These are phyloP conservation scores for Helleia helle DNA, from an alignment of 2,888 invertebrate genomes.

Conservation along the genomic window DNA sequence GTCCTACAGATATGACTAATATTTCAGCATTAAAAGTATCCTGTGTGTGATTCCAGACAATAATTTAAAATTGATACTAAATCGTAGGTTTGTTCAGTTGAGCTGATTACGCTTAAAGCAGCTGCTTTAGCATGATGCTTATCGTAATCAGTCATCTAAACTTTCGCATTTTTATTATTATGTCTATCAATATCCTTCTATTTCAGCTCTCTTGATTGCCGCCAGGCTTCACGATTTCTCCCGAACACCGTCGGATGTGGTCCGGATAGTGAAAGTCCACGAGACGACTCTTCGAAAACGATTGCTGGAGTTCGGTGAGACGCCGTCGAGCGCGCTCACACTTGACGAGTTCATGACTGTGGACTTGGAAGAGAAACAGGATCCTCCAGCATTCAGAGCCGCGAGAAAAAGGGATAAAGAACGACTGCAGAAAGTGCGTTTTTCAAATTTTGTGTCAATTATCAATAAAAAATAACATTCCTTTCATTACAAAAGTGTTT, in stretches of 20 bases:
- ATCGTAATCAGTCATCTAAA: too few relatives aligned
- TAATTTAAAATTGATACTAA: too few relatives aligned
- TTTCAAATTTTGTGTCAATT: not conserved
- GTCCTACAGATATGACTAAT: too few relatives aligned
- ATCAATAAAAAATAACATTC: too few relatives aligned
- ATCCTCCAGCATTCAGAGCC: slow-evolving; percentile 95
- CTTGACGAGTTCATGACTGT: slow-evolving; percentile 98
- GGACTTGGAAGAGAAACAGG: slow-evolving; percentile 96
- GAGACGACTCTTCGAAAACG: slow-evolving; percentile 93
- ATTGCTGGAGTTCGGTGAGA: slow-evolving; percentile 95
- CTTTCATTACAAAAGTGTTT: too few relatives aligned
- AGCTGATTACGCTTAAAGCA: too few relatives aligned
- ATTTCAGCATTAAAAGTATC: too few relatives aligned
- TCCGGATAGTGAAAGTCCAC: slow-evolving; percentile 96
- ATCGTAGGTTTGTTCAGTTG: too few relatives aligned
- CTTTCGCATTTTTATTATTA: too few relatives aligned
- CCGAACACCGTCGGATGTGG: slow-evolving; percentile 88
- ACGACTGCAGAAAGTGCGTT: slow-evolving; percentile 80
- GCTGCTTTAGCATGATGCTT: too few relatives aligned
- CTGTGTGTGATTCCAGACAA: too few relatives aligned
- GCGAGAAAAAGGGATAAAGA: slow-evolving; percentile 92
- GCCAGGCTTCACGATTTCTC: slow-evolving; percentile 94
- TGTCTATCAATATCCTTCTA: too few relatives aligned
- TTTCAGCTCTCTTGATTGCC: slow-evolving; percentile 91
- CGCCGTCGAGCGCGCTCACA: slow-evolving; percentile 95